A percentile compares a stretch with the other conserved stretches of the same genome.
Conservation (phyloP, 2,888 invertebrate species). For the Mythimna vitellina region DNA sequence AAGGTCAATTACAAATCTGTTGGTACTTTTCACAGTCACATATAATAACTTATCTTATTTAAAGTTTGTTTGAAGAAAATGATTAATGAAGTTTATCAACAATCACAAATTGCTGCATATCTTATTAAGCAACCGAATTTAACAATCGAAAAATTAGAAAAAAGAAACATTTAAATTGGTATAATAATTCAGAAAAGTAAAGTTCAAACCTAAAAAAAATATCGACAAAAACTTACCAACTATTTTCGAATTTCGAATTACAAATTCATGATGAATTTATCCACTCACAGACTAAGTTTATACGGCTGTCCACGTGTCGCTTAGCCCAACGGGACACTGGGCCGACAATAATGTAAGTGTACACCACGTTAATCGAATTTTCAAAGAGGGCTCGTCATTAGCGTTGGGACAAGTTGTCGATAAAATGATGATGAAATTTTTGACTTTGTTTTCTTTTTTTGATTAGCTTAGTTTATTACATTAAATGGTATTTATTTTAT, state of each 20-base stretch:
- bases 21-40: not conserved
- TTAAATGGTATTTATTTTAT: too few species aligned
- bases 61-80: not conserved
- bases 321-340: constrained; percentile 83
- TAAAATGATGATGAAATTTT: constrained; percentile 16
- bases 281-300: constrained; percentile 53
- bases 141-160: not conserved
- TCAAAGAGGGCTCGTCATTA: constrained; percentile 80
- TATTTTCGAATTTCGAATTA: constrained; percentile 25
- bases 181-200: not conserved
- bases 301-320: constrained; percentile 62
- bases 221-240: constrained; percentile 61
- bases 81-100: too few species aligned
- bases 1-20: constrained; percentile 14
- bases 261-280: constrained; percentile 50
- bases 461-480: too few species aligned
- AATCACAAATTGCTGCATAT: not conserved
- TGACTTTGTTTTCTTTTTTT: not conserved
- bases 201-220: not conserved
- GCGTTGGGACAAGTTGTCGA: constrained; percentile 62
- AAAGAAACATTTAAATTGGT: fast-evolving
- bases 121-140: not conserved
- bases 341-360: constrained; percentile 82
- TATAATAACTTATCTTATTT: too few species aligned
- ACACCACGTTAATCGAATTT: constrained; percentile 88